These are phyloP conservation scores for Poeciliopsis retropinna DNA, from an alignment of 2,113 vertebrate genomes.

Conservation along the genomic window DNA sequence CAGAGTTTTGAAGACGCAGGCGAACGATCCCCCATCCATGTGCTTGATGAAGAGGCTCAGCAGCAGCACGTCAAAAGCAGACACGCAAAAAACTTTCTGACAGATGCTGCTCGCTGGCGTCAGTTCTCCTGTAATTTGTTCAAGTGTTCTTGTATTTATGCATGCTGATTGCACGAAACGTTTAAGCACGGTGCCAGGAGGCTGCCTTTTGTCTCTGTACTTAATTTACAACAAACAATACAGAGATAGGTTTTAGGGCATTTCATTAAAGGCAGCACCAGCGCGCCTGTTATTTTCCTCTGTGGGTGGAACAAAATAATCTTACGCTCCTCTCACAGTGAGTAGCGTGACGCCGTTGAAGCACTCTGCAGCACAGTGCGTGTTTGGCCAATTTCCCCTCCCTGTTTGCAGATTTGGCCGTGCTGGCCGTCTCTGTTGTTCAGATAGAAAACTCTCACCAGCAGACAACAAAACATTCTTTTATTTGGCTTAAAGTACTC, in stretches of 20 bases:
- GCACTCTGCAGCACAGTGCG: conserved; percentile 30
- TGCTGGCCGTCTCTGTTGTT: conserved; percentile 31
- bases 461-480: conserved; percentile 27
- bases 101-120: conserved; percentile 44
- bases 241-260: not conserved
- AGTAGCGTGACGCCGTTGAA: conserved; percentile 18
- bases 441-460: conserved; percentile 48
- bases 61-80: conserved; percentile 27
- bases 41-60: conserved; percentile 38
- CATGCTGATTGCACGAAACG: conserved; percentile 29
- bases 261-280: conserved; percentile 12
- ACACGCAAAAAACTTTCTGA: conserved; percentile 31
- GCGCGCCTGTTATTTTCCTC: not conserved
- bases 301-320: conserved; percentile 35
- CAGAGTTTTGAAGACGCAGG: conserved; percentile 10
- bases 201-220: conserved; percentile 9
- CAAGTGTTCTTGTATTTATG: conserved; percentile 37
- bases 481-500: conserved; percentile 24
- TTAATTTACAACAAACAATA: conserved; percentile 16
- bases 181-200: conserved; percentile 4
- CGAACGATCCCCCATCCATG: conserved; percentile 40
- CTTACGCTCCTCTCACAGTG: conserved; percentile 21
- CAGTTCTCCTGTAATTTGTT: conserved; percentile 34
- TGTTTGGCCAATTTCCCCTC: conserved; percentile 38
- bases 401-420: conserved; percentile 44